A percentile compares a stretch with the other conserved stretches of the same genome.
Evolutionary conservation across 2,113 vertebrate genomes (phyloP).

Genomic region (Rhinopomastus cyanomelas): DNA sequence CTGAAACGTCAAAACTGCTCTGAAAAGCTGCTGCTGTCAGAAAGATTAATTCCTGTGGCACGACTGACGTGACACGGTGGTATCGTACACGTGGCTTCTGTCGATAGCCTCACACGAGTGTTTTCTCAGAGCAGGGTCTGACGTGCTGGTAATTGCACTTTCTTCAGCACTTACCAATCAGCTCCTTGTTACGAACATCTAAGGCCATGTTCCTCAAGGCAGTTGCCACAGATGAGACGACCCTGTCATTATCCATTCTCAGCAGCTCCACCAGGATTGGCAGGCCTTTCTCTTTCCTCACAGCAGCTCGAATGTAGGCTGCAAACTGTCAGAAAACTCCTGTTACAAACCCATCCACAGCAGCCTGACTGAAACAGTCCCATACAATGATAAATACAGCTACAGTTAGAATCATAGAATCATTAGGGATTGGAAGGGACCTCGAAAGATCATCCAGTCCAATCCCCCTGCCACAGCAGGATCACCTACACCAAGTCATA

Average conservation of each 20-base stretch:
- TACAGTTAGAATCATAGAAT: too few species aligned
- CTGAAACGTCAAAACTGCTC: neutral
- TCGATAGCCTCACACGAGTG: neutral
- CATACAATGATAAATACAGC: neutral
- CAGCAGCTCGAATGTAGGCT: slow-evolving; percentile 93
- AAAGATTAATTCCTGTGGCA: neutral
- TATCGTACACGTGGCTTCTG: accelerated
- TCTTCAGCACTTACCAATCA: slow-evolving; percentile 83
- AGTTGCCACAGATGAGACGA: slow-evolving; percentile 96
- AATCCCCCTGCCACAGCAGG: too few species aligned
- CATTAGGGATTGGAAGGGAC: too few species aligned
- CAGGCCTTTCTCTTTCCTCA: slow-evolving; percentile 96
- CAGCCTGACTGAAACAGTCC: neutral
- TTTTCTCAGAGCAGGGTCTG: accelerated
- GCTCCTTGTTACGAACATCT: slow-evolving; percentile 97
- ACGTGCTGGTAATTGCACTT: accelerated
- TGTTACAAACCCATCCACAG: neutral
- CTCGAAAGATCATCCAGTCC: too few species aligned
- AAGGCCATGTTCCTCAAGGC: slow-evolving; percentile 96
- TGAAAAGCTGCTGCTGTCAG: neutral
- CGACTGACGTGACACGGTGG: neutral
- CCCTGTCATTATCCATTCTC: slow-evolving; percentile 96
- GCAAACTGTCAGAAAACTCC: slow-evolving; percentile 82
- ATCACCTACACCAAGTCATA: too few species aligned
- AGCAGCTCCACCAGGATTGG: slow-evolving; percentile 97